A percentile compares a stretch with the other conserved stretches of the same genome.
Evolutionary conservation across 2,888 invertebrate genomes (phyloP).

Genomic region (Hartigia nigra): DNA sequence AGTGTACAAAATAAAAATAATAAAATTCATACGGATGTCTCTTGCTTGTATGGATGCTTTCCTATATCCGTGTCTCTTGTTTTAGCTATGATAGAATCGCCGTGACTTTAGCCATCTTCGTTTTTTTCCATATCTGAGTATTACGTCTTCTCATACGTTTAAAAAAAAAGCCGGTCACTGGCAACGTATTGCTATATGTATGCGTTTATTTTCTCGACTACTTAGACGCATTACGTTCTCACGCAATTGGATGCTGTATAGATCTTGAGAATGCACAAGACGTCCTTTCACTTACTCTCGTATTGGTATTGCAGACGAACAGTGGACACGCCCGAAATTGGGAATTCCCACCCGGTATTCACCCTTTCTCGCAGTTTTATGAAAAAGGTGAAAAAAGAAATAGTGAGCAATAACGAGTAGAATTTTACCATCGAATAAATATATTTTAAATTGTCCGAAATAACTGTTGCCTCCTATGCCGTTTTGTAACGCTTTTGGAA

Average conservation of each 20-base stretch:
- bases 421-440: no score
- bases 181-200: background rate
- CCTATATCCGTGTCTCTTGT: background rate
- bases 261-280: background rate
- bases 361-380: no score
- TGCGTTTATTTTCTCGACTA: no score
- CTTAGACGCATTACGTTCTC: background rate
- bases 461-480: no score
- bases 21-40: no score
- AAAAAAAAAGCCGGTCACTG: background rate
- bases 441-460: no score
- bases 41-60: background rate
- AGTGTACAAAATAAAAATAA: no score
- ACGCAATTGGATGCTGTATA: background rate
- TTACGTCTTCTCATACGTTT: background rate
- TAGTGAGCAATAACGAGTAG: no score
- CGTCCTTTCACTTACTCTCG: background rate
- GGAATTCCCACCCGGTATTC: no score
- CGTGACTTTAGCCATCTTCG: background rate
- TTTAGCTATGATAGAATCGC: background rate
- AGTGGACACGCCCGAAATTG: background rate
- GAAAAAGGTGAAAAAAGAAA: no score
- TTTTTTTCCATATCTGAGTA: background rate
- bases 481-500: no score
- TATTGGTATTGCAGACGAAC: background rate